phyloP scores from a whole-genome alignment of 2,797 vertebrate genomes.

The Tiaroga cobitis region DNA sequence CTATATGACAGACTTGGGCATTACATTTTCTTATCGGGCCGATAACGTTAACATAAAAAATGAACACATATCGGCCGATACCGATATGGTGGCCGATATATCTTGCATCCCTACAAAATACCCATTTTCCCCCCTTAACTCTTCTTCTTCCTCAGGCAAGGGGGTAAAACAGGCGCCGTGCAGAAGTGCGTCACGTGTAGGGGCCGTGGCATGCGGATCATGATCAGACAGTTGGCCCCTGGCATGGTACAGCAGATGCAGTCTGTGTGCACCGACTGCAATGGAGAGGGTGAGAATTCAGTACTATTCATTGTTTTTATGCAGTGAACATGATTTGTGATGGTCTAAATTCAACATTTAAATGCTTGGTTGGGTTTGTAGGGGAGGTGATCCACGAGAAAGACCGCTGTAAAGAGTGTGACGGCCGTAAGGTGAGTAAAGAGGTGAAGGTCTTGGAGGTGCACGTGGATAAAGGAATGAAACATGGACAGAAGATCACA shows the following conservation, averaged over 20 bases:
- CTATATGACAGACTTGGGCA: too few species aligned
- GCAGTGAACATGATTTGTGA: not conserved
- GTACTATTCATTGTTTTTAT: not conserved
- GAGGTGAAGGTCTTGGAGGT: constrained; percentile 98
- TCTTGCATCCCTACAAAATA: too few species aligned
- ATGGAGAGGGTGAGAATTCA: constrained; percentile 88
- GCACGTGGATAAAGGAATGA: constrained; percentile 99
- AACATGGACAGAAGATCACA: constrained; percentile 96
- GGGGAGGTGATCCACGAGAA: constrained; percentile 99
- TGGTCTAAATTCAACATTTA: not conserved
- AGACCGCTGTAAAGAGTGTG: constrained; percentile 98
- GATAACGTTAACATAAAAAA: too few species aligned
- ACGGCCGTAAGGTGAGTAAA: constrained; percentile 97
- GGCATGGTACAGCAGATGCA: constrained; percentile 99
- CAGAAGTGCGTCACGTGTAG: constrained; percentile 95
- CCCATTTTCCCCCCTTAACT: too few species aligned
- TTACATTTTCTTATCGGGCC: too few species aligned
- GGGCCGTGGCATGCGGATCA: constrained; percentile 93
- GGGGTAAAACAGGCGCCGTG: constrained; percentile 95
- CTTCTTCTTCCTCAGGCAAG: constrained; percentile 81
- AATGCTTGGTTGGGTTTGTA: constrained; percentile 62
- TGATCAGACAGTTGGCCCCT: constrained; percentile 98
- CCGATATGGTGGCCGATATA: too few species aligned
- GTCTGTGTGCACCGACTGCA: constrained; percentile 97
- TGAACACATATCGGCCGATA: too few species aligned